Percentiles rank a stretch among this genome's conserved stretches.
These are phyloP conservation scores for Toxotes jaculatrix DNA, from an alignment of 2,113 vertebrate species.

Conservation along the genomic window DNA sequence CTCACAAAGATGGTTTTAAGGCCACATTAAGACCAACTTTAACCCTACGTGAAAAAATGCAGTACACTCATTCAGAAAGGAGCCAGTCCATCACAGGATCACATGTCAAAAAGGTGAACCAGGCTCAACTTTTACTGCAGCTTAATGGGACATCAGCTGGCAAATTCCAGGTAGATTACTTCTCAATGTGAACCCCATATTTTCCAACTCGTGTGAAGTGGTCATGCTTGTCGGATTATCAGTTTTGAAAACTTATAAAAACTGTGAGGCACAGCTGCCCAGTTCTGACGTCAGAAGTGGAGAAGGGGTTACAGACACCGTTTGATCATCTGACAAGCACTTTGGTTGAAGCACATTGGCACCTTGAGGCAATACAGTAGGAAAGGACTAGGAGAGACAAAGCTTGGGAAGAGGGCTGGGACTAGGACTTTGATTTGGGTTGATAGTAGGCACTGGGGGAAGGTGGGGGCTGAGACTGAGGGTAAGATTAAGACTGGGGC, in stretches of 20 bases:
- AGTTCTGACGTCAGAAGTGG: not conserved
- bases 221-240: not conserved
- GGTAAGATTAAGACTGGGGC: slow-evolving; percentile 77
- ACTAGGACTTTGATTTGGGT: slow-evolving; percentile 65
- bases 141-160: not conserved
- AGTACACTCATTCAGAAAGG: too few relatives aligned
- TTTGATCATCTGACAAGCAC: slow-evolving; percentile 20
- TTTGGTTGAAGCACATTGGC: slow-evolving; percentile 1
- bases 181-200: too few relatives aligned
- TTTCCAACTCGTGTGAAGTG: not conserved
- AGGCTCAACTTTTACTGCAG: too few relatives aligned
- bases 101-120: too few relatives aligned
- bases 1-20: too few relatives aligned
- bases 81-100: too few relatives aligned
- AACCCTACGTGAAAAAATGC: too few relatives aligned
- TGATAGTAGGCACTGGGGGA: slow-evolving; percentile 50
- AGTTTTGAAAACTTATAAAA: not conserved
- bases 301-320: not conserved
- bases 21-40: too few relatives aligned
- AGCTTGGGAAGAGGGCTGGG: slow-evolving; percentile 43
- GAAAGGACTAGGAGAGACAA: slow-evolving; percentile 45
- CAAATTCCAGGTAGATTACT: too few relatives aligned
- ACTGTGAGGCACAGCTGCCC: not conserved
- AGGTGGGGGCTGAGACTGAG: slow-evolving; percentile 69
- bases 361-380: slow-evolving; percentile 16